Evolutionary conservation across 2,113 vertebrate species (phyloP).

Genomic region (Mus musculus): DNA sequence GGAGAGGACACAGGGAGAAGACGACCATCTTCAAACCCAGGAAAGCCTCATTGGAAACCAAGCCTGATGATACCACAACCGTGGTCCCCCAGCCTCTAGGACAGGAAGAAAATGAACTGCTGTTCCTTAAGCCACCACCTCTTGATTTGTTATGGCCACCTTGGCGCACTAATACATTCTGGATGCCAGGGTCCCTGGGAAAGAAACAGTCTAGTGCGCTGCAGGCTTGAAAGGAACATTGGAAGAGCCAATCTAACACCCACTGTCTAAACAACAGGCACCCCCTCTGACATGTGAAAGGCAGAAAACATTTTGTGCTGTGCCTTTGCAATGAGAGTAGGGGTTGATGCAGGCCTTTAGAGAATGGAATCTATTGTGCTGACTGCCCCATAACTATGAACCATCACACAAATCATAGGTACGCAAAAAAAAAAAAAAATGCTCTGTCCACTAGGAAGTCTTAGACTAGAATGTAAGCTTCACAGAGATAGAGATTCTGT

Average conservation of each 20-base stretch:
- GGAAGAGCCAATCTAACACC: background rate
- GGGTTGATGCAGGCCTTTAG: background rate
- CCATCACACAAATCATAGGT: too few species aligned
- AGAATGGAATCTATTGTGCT: background rate
- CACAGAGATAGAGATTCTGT: background rate
- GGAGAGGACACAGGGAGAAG: background rate
- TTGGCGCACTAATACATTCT: background rate
- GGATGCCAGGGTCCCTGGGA: background rate
- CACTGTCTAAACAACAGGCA: background rate
- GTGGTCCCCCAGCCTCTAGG: fast-evolving
- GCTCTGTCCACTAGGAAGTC: background rate
- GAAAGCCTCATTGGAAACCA: background rate
- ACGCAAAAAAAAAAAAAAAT: background rate
- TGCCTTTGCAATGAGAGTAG: background rate
- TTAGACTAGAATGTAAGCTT: background rate
- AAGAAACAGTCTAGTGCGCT: background rate
- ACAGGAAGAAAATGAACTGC: background rate
- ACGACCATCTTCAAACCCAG: background rate
- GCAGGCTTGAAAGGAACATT: background rate
- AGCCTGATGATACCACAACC: background rate
- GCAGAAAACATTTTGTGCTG: background rate
- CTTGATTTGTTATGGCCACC: background rate
- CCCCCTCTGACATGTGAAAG: background rate
- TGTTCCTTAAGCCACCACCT: background rate
- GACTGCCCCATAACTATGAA: background rate